Base-by-base conservation (phyloP, 2,113 vertebrate species). In the Pheucticus melanocephalus region DNA sequence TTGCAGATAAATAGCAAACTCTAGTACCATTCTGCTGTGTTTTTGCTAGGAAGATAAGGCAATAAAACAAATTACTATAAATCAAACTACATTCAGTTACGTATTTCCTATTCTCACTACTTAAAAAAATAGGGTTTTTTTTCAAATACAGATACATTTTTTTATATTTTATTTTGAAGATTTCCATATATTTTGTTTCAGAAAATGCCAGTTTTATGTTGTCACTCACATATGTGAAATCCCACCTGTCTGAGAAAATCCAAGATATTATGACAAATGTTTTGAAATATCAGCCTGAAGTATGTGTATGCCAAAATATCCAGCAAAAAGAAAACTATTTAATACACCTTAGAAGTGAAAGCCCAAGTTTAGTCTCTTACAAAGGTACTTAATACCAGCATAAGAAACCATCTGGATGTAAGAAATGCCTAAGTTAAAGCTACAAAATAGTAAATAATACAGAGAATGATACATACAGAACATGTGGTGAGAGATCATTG, bases 361-460 rank as follows among this genome's bases (percentile, higher is more conserved):
- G 5, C 1, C 1, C 27, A 82, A 37, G 11, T 84, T 69, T 47
- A 73, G 9, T 63, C 11, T 78, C 30, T 61, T 63, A 76, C 5
- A 85, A 77, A 86, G 11, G 6, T 30, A 53, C 18, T 35, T 59
- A 97, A 92, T 96, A 88, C 44, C 76, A 77, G 28, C 8, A 76
- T 96, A 96, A 97, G 91, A 95, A 88, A 70, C 82, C 79, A 97
- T 97, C 94, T 96, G 92, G 63, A 87, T 91, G 93, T 94, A 96
- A 96, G 71, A 96, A 96, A 97, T 27, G 31, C 92, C 91, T 94
- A 90, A 90, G 86, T 96, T 94, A 96, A 91, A 50, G 42, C 48
- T 68, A 92, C 69, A 96, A 82, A 95, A 91, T 90, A 76, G 94
- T 95, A 97, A 98, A 90, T 96, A 94, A 97, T 82, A 90, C 83